Evolutionary conservation across 2,888 invertebrate genomes (phyloP).

Genomic region (Zaprionus obscuricornis): DNA sequence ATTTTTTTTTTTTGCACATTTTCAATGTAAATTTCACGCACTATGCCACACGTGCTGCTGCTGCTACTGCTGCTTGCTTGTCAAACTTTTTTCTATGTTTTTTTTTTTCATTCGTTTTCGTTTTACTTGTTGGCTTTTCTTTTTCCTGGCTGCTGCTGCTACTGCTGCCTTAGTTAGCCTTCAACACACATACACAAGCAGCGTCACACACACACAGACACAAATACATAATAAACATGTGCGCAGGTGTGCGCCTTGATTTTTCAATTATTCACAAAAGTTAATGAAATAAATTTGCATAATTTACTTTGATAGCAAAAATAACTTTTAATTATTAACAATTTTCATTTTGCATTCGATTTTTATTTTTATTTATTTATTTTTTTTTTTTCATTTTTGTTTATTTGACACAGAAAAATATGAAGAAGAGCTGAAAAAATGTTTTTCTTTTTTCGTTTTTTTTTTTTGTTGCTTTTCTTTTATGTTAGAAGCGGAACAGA

Average conservation of each 20-base stretch:
- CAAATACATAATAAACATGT: slow-evolving; percentile 51
- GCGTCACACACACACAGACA: slow-evolving; percentile 16
- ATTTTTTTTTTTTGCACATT: slow-evolving; percentile 12
- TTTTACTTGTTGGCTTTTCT: slow-evolving; percentile 73
- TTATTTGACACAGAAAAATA: slow-evolving; percentile 27
- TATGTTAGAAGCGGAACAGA: slow-evolving; percentile 46
- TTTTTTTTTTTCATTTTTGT: background rate
- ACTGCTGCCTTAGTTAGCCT: slow-evolving; percentile 54
- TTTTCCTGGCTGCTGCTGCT: slow-evolving; percentile 35
- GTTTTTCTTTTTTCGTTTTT: slow-evolving; percentile 21
- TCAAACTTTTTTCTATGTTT: slow-evolving; percentile 31
- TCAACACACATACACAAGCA: slow-evolving; percentile 63
- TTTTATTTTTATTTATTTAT: too few species aligned
- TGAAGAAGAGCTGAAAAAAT: slow-evolving; percentile 29
- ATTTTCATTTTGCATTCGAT: too few species aligned
- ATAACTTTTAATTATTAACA: too few species aligned
- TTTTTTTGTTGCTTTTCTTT: slow-evolving; percentile 23
- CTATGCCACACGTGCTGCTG: slow-evolving; percentile 48
- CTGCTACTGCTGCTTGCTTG: slow-evolving; percentile 32
- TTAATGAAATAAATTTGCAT: slow-evolving; percentile 56
- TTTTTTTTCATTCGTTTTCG: slow-evolving; percentile 5
- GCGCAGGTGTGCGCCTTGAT: slow-evolving; percentile 75
- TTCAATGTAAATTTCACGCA: slow-evolving; percentile 17
- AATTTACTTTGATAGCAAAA: slow-evolving; percentile 17
- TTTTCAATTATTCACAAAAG: slow-evolving; percentile 66